A percentile compares a stretch with the other conserved stretches of the same genome.
phyloP scores from a whole-genome alignment of 2,797 vertebrate genomes.

The Corythornis leucogaster region DNA sequence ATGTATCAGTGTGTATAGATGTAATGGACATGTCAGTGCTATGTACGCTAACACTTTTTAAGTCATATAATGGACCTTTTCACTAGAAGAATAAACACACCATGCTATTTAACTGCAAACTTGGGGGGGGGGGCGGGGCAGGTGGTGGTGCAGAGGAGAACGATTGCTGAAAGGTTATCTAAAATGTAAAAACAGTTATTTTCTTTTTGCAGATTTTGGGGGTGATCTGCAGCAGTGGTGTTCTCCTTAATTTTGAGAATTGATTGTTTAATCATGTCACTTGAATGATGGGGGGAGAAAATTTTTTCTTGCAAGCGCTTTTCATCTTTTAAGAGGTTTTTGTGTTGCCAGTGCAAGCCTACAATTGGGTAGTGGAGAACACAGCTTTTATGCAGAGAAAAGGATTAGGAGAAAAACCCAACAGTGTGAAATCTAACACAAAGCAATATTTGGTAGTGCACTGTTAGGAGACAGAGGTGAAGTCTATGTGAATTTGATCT shows the following conservation, averaged over 20 bases:
- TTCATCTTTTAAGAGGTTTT: constrained; percentile 14
- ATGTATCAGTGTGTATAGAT: background rate
- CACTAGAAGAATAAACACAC: constrained; percentile 38
- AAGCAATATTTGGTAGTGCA: background rate
- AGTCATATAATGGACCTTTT: constrained; percentile 37
- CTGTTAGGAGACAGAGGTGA: background rate
- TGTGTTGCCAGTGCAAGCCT: background rate
- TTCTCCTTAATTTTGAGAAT: background rate
- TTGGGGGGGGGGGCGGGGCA: no score
- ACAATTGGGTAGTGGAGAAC: background rate
- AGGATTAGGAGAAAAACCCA: background rate
- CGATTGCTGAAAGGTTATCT: background rate
- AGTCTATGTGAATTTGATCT: constrained; percentile 35
- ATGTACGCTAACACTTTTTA: background rate
- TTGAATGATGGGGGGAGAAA: background rate
- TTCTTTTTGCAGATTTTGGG: background rate
- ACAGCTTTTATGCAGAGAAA: background rate
- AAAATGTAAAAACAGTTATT: background rate
- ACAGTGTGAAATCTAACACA: constrained; percentile 30
- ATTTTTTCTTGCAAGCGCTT: background rate
- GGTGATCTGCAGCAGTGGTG: background rate
- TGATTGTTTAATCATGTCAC: background rate
- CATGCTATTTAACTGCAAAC: background rate
- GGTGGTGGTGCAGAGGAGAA: background rate
- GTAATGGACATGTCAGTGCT: constrained; percentile 26